Evolutionary conservation across 2,797 vertebrate species (phyloP), one percentile per base, ranked within the genome.

Genomic region (Pseudochromis fuscus): DNA sequence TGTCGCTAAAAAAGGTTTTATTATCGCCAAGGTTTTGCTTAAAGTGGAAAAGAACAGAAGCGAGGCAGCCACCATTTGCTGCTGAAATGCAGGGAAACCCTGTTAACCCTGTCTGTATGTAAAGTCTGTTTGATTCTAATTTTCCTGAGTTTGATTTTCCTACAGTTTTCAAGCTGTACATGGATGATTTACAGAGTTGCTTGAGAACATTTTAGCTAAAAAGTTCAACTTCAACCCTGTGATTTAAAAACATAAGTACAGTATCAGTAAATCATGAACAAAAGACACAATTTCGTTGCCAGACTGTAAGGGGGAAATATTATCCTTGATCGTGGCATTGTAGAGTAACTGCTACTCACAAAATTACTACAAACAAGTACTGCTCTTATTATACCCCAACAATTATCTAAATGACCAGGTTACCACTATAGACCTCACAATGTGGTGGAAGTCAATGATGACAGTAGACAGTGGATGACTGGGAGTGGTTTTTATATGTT

Each of bases 1-100:
- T 64, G 46, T 48, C 49, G 58, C 42, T 40, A 33, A 61, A 64
- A 64, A 38, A 46, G 37, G 56, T 71, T 79, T 74, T 57, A 63
- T 38, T 11, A 35, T 18, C 1, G 1, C 40, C 38, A 55, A 74
- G 30, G 19, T 52, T 64, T 59, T 46, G 10, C 35, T 62, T 8
- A 10, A 49, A 51, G n/a, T 48, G 37, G n/a, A 52, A 25, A 40
- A 38, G 4, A 61, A 44, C 40, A 42, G 6, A 68, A 51, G 25
- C 2, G 15, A 21, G 27, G 10, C 37, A 23, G 40, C 51, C 21
- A 24, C 27, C 2, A n/a, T 61, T 38, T 65, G 38, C 40, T 45
- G 28, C 19, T 69, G n/a, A 33, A 16, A 49, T 42, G 12, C 25
- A 57, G 24, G 33, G 48, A 18, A 58, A 1, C 9, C 23, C 27